Evolutionary conservation across 2,797 vertebrate species (phyloP).

Genomic region (Mormyrops attenuatus): DNA sequence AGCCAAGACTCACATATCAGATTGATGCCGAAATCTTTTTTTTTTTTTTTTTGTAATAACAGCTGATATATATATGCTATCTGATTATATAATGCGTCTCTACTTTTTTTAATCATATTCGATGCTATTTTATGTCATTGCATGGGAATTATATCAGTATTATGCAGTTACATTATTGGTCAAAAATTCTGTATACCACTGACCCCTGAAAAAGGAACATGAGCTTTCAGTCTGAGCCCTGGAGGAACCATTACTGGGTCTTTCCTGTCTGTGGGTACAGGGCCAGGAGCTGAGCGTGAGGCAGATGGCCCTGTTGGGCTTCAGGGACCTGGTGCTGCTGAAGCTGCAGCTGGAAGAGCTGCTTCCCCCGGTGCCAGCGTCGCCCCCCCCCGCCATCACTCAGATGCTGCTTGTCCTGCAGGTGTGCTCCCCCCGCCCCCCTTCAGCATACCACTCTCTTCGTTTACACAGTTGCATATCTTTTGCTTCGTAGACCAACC

Average conservation of each 20-base stretch:
- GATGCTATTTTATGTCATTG: background rate
- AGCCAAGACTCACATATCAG: too few species aligned
- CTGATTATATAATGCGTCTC: background rate
- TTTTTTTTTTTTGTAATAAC: background rate
- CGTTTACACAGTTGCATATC: background rate
- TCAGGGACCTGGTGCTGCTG: constrained; percentile 83
- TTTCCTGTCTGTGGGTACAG: constrained; percentile 48
- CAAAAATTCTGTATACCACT: background rate
- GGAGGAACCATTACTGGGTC: background rate
- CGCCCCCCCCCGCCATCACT: constrained; percentile 69
- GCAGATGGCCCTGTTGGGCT: constrained; percentile 87
- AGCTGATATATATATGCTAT: background rate
- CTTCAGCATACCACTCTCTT: background rate
- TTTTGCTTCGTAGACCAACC: constrained; percentile 34
- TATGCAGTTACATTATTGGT: background rate
- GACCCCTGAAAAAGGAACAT: background rate
- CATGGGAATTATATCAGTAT: background rate
- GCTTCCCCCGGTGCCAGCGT: constrained; percentile 52
- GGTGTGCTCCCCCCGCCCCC: constrained; percentile 59
- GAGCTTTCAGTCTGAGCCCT: background rate
- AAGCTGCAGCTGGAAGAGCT: constrained; percentile 75
- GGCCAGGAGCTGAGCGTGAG: constrained; percentile 90
- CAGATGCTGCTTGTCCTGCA: constrained; percentile 94
- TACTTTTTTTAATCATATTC: background rate
- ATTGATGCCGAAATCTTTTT: background rate